Evolutionary conservation across 1,140 invertebrate species (phyloP).

Genomic region (Tetramorium parvispinum): DNA sequence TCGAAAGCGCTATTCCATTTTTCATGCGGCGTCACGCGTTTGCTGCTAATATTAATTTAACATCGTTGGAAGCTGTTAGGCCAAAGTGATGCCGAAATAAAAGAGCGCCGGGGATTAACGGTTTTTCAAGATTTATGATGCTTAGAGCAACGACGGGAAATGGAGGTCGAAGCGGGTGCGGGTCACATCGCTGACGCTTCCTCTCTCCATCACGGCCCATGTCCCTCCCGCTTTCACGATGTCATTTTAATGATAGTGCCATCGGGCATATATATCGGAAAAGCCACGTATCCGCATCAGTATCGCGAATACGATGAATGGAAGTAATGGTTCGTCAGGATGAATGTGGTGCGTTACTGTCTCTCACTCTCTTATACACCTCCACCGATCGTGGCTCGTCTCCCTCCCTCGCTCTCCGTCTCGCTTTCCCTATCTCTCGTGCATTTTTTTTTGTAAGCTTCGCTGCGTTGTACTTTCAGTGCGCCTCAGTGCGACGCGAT

Average conservation of each 20-base stretch:
- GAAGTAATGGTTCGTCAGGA: constrained; percentile 78
- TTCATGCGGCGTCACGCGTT: constrained; percentile 39
- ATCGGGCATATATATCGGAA: constrained; percentile 70
- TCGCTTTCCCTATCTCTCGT: constrained; percentile 17
- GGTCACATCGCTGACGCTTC: constrained; percentile 66
- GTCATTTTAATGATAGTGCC: constrained; percentile 78
- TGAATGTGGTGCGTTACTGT: constrained; percentile 71
- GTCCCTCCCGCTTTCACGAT: constrained; percentile 63
- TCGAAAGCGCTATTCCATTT: constrained; percentile 34
- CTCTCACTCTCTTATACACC: constrained; percentile 37
- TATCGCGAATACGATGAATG: constrained; percentile 77
- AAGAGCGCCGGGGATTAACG: constrained; percentile 63
- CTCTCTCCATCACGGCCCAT: constrained; percentile 25
- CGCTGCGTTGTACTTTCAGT: constrained; percentile 50
- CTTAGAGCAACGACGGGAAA: constrained; percentile 60
- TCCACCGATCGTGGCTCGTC: constrained; percentile 2
- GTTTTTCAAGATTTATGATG: constrained; percentile 71
- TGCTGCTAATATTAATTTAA: constrained; percentile 59
- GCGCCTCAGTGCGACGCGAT: constrained; percentile 64
- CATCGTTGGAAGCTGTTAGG: constrained; percentile 52
- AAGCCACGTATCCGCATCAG: constrained; percentile 62
- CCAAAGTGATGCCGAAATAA: constrained; percentile 71
- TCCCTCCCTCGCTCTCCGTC: constrained; percentile 7
- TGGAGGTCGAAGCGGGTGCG: constrained; percentile 21
- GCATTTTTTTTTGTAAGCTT: constrained; percentile 47